Evolutionary conservation across 2,797 vertebrate genomes (phyloP).

Genomic region (Mormyrus proboscirostris): DNA sequence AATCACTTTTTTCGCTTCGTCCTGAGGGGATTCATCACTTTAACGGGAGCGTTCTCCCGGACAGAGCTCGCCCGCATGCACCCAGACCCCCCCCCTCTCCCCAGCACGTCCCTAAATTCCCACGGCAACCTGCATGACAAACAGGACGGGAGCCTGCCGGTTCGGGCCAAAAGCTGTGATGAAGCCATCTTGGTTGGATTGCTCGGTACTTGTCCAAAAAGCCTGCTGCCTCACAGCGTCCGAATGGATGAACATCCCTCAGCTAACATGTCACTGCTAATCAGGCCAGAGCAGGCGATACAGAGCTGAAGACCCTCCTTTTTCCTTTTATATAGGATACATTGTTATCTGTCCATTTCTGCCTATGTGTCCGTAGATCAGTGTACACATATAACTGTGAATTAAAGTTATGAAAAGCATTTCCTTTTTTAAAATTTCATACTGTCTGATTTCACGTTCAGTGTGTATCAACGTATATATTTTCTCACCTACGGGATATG

Average conservation of each 20-base stretch:
- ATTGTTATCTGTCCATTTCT: background rate
- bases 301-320: background rate
- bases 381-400: background rate
- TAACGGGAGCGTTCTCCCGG: background rate
- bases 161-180: background rate
- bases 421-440: background rate
- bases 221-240: background rate
- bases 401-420: background rate
- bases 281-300: background rate
- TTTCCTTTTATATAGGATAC: background rate
- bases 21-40: conserved; percentile 5
- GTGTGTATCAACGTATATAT: background rate
- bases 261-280: conserved; percentile 1
- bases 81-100: background rate
- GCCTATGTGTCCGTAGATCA: background rate
- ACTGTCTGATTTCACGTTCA: background rate
- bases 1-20: background rate
- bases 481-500: background rate
- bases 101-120: background rate
- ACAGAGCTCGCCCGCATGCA: background rate
- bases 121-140: conserved; percentile 7
- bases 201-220: background rate
- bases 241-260: background rate
- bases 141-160: background rate
- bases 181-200: background rate